Conservation (phyloP, 2,888 invertebrate species). For the Bugula neritina region DNA sequence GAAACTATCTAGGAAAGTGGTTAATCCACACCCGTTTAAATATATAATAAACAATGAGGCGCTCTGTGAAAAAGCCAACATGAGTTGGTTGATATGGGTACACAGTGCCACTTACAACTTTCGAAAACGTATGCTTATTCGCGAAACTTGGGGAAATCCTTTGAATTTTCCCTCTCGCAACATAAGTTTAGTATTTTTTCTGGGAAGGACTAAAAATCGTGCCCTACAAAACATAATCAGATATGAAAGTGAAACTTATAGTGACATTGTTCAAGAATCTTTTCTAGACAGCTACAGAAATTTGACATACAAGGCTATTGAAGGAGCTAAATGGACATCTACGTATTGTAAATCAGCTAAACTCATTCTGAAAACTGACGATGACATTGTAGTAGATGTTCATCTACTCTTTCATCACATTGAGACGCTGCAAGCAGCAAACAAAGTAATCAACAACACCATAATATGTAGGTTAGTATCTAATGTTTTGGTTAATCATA, state of each 20-base stretch:
- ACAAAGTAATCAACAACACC: constrained; percentile 31
- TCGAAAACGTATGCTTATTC: constrained; percentile 43
- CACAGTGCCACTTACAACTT: constrained; percentile 48
- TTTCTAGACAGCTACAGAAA: constrained; percentile 54
- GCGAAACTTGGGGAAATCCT: constrained; percentile 48
- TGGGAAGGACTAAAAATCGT: constrained; percentile 39
- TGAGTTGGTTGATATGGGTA: constrained; percentile 42
- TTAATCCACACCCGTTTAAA: constrained; percentile 23
- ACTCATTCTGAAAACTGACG: constrained; percentile 55
- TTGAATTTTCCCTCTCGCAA: constrained; percentile 10
- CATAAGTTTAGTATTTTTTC: constrained; percentile 45
- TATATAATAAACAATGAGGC: constrained; percentile 5
- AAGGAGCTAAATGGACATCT: constrained; percentile 53
- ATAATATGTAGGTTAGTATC: constrained; percentile 51
- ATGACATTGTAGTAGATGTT: constrained; percentile 55
- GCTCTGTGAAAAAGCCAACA: not conserved
- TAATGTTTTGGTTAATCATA: constrained; percentile 51
- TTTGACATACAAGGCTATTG: constrained; percentile 55
- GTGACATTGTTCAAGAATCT: constrained; percentile 50
- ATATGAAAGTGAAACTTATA: constrained; percentile 43
- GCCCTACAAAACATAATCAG: constrained; percentile 37
- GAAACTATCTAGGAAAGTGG: not conserved
- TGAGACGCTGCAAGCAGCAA: constrained; percentile 31
- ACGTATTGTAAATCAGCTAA: constrained; percentile 45
- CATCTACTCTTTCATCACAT: constrained; percentile 49